These are phyloP conservation scores for Onthophagus sagittarius DNA, from an alignment of 2,888 invertebrate species.

Conservation along the genomic window DNA sequence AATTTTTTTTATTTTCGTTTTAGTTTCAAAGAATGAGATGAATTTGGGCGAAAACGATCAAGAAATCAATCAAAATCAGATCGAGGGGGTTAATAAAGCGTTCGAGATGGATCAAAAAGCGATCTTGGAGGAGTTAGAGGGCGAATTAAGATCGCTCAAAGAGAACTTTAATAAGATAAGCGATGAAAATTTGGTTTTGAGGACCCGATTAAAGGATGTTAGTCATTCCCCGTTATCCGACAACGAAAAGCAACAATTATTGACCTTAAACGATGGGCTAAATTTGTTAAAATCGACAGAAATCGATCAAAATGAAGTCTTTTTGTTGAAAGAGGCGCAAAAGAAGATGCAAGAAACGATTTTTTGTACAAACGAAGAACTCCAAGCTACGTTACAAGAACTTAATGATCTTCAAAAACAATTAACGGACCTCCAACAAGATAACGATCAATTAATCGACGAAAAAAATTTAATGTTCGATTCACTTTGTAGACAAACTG, in stretches of 20 bases:
- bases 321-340: slow-evolving; percentile 89
- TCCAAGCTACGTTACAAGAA: slow-evolving; percentile 92
- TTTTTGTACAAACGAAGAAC: slow-evolving; percentile 80
- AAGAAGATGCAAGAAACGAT: slow-evolving; percentile 88
- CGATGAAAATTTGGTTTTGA: slow-evolving; percentile 73
- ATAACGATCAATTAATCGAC: slow-evolving; percentile 81
- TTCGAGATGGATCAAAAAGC: neutral
- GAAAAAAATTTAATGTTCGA: slow-evolving; percentile 88
- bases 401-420: slow-evolving; percentile 85
- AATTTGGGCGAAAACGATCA: too few relatives aligned
- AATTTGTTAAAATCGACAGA: too few relatives aligned
- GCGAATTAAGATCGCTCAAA: slow-evolving; percentile 46
- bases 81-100: too few relatives aligned
- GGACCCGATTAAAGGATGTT: slow-evolving; percentile 72
- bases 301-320: slow-evolving; percentile 52
- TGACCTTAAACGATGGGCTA: too few relatives aligned
- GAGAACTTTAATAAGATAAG: slow-evolving; percentile 65
- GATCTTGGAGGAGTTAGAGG: neutral
- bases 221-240: slow-evolving; percentile 78
- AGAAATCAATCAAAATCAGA: too few relatives aligned
- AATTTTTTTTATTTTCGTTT: too few relatives aligned
- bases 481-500: slow-evolving; percentile 87
- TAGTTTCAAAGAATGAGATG: too few relatives aligned
- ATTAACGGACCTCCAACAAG: slow-evolving; percentile 79
- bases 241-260: slow-evolving; percentile 76